Base-by-base conservation (phyloP, 2,113 vertebrate genomes). In the Todiramphus saurophagus region DNA sequence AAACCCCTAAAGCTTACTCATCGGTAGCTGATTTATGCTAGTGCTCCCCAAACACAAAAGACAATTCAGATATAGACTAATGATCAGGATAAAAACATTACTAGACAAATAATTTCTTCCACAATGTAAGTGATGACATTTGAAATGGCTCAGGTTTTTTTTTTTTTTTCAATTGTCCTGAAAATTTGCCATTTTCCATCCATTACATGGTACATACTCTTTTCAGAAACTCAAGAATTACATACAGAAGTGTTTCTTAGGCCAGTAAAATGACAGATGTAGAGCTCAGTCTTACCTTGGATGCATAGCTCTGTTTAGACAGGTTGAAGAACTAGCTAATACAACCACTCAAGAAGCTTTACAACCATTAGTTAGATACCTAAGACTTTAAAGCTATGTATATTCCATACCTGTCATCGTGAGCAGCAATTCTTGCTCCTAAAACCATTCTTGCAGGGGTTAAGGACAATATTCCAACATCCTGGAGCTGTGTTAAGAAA, bases 371-470 rank as follows among this genome's bases (percentile, higher is more conserved):
- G 12, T 51, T 21, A 74, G 20, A 20, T n/a, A 5, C 18, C 74
- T 43, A 50, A 56, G 6, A 69, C 25, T 93, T 84, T 8, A 73
- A 72, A 94, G 43, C 10, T 13, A 80, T 9, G 2, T 44, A 56
- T 73, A 50, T 93, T 91, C 85, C 93, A 5, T 97, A 99, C 99
- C 99, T 99, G 98, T 99, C 99, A 27, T 99, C 99, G 43, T 99
- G 99, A 64, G 99, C 98, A n/a, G 98, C 98, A 94, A 99, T 99
- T 97, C 99, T 99, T 96, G 98, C 98, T 90, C 99, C 99, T 94
- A 99, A 99, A 88, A 99, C 99, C 96, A 99, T 98, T 96, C 99
- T 98, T 76, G 99, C 99, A 39, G 99, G 99, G 17, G 99, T 99
- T 97, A 99, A 98, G 70, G 99, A 99, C 77, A 99, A 97, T 96